phyloP scores from a whole-genome alignment of 2,888 invertebrate genomes.

The Leucania comma region DNA sequence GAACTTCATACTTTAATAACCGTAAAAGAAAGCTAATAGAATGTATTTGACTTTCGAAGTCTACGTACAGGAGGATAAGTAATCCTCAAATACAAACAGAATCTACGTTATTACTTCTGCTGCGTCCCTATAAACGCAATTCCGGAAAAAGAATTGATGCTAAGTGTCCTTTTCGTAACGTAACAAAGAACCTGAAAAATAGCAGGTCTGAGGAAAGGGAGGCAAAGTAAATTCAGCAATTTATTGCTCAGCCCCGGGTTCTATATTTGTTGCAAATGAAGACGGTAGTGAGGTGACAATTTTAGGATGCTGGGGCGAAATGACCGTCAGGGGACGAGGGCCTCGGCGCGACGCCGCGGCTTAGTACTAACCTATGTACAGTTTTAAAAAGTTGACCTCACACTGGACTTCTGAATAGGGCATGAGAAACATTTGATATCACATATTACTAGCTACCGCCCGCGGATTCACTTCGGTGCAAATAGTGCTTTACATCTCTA shows the following conservation, averaged over 20 bases:
- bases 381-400: slow-evolving; percentile 58
- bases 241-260: slow-evolving; percentile 84
- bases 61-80: neutral
- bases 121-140: slow-evolving; percentile 69
- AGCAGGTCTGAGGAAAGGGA: slow-evolving; percentile 83
- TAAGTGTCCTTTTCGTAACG: slow-evolving; percentile 82
- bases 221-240: slow-evolving; percentile 87
- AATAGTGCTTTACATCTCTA: too few species aligned
- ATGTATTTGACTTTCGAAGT: slow-evolving; percentile 12
- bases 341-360: slow-evolving; percentile 67
- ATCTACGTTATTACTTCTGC: slow-evolving; percentile 48
- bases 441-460: too few species aligned
- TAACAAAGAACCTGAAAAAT: slow-evolving; percentile 87
- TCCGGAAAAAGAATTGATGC: slow-evolving; percentile 79
- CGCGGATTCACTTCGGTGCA: too few species aligned
- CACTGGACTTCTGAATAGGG: slow-evolving; percentile 20
- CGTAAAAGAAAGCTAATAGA: neutral
- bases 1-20: slow-evolving; percentile 31
- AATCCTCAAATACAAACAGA: slow-evolving; percentile 43
- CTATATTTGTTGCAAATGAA: slow-evolving; percentile 90
- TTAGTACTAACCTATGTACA: slow-evolving; percentile 74
- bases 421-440: slow-evolving; percentile 33
- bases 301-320: slow-evolving; percentile 83
- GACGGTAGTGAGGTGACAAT: slow-evolving; percentile 88
- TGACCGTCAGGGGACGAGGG: slow-evolving; percentile 81